These are phyloP conservation scores for Thaleichthys pacificus DNA, from an alignment of 2,797 vertebrate genomes.

Conservation along the genomic window DNA sequence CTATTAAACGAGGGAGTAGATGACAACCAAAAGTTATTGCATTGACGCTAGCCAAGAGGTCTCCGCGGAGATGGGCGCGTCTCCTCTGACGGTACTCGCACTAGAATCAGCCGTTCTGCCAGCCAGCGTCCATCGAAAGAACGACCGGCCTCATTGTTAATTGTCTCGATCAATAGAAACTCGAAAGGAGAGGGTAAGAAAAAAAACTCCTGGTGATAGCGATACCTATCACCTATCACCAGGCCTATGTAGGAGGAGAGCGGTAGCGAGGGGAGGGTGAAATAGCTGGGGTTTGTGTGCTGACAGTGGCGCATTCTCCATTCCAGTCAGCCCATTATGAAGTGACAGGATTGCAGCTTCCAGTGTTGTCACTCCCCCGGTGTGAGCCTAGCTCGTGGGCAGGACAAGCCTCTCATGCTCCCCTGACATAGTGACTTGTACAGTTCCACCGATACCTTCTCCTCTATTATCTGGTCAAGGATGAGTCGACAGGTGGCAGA, in stretches of 20 bases:
- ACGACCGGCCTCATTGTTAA: too few relatives aligned
- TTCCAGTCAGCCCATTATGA: conserved; percentile 17
- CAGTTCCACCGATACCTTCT: neutral
- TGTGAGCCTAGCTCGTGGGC: neutral
- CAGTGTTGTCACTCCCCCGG: neutral
- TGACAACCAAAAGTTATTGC: too few relatives aligned
- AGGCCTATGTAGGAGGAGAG: neutral
- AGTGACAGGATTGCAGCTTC: neutral
- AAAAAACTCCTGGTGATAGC: too few relatives aligned
- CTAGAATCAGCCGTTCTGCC: too few relatives aligned
- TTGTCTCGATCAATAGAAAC: too few relatives aligned
- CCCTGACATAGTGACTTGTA: neutral
- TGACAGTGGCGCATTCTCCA: conserved; percentile 28
- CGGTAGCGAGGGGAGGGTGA: conserved; percentile 36
- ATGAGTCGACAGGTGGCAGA: conserved; percentile 2
- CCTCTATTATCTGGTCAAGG: neutral
- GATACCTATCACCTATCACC: too few relatives aligned
- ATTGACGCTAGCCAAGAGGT: too few relatives aligned
- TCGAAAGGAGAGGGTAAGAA: too few relatives aligned
- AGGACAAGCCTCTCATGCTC: neutral
- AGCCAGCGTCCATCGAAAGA: too few relatives aligned
- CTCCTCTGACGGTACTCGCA: too few relatives aligned
- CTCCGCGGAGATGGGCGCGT: too few relatives aligned
- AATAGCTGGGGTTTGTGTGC: conserved; percentile 34
- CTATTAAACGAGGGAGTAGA: too few relatives aligned